Evolutionary conservation across 2,888 invertebrate species (phyloP).

Genomic region (Esperia sulphurella): DNA sequence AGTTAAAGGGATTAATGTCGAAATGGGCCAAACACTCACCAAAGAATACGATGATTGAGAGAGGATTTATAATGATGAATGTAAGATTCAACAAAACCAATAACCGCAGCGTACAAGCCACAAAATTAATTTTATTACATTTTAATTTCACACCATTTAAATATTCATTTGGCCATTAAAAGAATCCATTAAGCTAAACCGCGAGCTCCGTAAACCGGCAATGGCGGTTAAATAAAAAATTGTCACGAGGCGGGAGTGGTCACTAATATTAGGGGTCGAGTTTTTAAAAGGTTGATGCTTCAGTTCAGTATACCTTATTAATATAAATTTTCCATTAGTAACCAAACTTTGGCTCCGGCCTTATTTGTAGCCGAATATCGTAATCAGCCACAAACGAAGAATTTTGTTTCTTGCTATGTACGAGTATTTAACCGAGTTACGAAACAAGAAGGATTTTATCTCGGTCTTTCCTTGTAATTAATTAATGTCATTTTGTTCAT

Average conservation of each 20-base stretch:
- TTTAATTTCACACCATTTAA: conserved; percentile 57
- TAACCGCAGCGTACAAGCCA: conserved; percentile 1
- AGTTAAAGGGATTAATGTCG: too few relatives aligned
- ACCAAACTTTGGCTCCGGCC: too few relatives aligned
- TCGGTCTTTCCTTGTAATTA: too few relatives aligned
- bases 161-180: conserved; percentile 64
- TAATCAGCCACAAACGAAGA: too few relatives aligned
- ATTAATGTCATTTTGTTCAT: too few relatives aligned
- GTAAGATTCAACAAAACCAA: conserved; percentile 4
- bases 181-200: conserved; percentile 61
- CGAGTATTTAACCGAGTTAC: too few relatives aligned
- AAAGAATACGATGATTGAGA: too few relatives aligned
- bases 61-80: neutral
- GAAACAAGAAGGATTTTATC: too few relatives aligned
- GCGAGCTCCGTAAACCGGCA: conserved; percentile 22
- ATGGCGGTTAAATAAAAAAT: conserved; percentile 45
- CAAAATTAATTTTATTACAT: conserved; percentile 58
- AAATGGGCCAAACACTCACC: too few relatives aligned
- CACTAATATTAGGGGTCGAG: neutral
- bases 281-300: neutral
- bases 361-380: too few relatives aligned
- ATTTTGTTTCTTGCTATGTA: too few relatives aligned
- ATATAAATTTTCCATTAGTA: neutral
- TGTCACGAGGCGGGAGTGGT: conserved; percentile 15
- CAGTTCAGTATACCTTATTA: too few relatives aligned